Conservation (phyloP, 2,888 invertebrate species). For the Mesochorus sp. region DNA sequence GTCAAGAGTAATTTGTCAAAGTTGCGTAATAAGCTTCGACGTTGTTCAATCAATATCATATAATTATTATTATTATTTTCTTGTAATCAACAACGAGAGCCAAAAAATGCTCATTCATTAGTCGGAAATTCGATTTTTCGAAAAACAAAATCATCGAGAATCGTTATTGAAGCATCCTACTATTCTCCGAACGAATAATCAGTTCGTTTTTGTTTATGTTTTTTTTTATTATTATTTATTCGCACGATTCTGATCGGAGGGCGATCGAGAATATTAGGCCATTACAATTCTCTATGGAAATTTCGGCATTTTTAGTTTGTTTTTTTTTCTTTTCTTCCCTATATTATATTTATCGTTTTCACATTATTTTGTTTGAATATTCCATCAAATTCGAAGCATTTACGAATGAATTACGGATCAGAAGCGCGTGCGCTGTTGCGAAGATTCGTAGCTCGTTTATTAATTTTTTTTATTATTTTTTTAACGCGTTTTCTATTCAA, state of each 20-base stretch:
- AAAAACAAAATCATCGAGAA: neutral
- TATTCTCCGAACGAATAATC: slow-evolving; percentile 2
- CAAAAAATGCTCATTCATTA: neutral
- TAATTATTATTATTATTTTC: slow-evolving; percentile 2
- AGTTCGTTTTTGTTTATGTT: slow-evolving; percentile 1
- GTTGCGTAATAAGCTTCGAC: slow-evolving; percentile 54
- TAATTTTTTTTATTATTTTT: slow-evolving; percentile 53
- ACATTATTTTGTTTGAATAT: neutral
- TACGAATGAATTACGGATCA: slow-evolving; percentile 30
- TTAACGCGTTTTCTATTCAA: slow-evolving; percentile 21
- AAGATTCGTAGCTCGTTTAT: slow-evolving; percentile 21
- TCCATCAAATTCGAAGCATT: slow-evolving; percentile 45
- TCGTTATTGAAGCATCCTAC: neutral
- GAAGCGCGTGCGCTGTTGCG: slow-evolving; percentile 18
- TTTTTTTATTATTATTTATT: neutral
- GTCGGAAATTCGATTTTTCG: neutral
- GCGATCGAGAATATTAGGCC: slow-evolving; percentile 52
- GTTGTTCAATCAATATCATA: slow-evolving; percentile 5
- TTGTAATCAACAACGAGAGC: slow-evolving; percentile 11
- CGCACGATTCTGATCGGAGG: slow-evolving; percentile 8
- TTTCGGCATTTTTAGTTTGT: slow-evolving; percentile 6
- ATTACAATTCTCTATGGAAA: slow-evolving; percentile 43
- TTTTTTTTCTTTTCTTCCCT: slow-evolving; percentile 32
- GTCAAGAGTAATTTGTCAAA: slow-evolving; percentile 69
- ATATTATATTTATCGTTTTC: neutral